Percentiles rank a stretch among this genome's conserved stretches.
Evolutionary conservation across 2,888 invertebrate genomes (phyloP).

Genomic region (Seladonia tumulorum): DNA sequence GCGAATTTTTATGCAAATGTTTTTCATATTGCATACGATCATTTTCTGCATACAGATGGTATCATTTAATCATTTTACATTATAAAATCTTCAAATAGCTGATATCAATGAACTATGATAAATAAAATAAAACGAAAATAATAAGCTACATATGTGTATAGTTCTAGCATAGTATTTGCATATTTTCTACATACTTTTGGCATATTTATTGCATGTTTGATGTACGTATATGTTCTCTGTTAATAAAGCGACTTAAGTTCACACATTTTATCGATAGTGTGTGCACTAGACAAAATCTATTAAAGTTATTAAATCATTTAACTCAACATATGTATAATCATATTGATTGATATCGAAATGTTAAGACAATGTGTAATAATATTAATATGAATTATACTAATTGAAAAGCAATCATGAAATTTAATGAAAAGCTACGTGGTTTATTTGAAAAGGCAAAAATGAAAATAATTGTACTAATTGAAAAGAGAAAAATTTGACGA

Average conservation of each 20-base stretch:
- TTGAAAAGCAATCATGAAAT: neutral
- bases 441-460: neutral
- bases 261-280: neutral
- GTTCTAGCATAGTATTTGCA: no score
- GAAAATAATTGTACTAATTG: neutral
- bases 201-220: no score
- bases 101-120: no score
- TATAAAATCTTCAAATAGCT: no score
- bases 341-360: neutral
- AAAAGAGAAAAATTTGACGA: neutral
- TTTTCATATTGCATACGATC: no score
- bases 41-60: no score
- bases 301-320: neutral
- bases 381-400: neutral
- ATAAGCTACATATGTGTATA: no score
- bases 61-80: no score
- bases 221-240: neutral
- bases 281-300: neutral
- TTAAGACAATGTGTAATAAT: neutral
- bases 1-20: no score
- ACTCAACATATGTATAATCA: neutral
- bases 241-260: neutral
- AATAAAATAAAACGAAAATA: no score
- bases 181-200: no score
- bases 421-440: neutral